Evolutionary conservation across 2,888 invertebrate genomes (phyloP), one percentile per base, ranked within the genome.

Genomic region (Baccha elongata): DNA sequence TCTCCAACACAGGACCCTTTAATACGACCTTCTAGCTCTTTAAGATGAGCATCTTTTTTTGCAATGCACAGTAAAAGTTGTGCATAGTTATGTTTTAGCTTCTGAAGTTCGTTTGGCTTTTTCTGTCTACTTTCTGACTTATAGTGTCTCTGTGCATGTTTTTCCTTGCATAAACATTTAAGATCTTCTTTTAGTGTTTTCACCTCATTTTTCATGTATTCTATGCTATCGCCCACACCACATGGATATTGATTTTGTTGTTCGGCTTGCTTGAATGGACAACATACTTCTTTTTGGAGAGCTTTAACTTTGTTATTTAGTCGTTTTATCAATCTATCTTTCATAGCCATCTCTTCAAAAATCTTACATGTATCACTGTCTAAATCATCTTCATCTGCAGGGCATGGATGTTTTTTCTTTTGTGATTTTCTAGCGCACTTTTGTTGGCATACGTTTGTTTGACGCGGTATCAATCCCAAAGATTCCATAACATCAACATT

Each of bases 61-160:
- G 87, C 86, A 71, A 86, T 89, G 53, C 89, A 88, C 0, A 87
- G 86, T 5, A 90, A 65, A 11, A 91, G 85, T 32, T 88, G 86
- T 7, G 88, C 86, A 55, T 90, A 91, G 69, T 89, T 89, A 8
- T 88, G 87, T 80, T 89, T 90, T 52, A 90, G 86, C 52, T 88
- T 88, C 19, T 87, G 86, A 23, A 87, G 86, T 72, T 89, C 86
- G 35, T 88, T 88, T 0, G 87, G 52, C 60, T 89, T 50, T 5
- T 10, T 48, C 21, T 23, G 19, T 17, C 13, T 40, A 10, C 4
- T 11, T 23, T 35, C 6, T 7, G 13, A 23, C 23, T 37, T 0
- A 5, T 4, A 8, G 10, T 8, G 8, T 1, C 23, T n/a, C 15
- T 67, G 13, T 29, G 52, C 21, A 17, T 71, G 37, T 3, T 69